Conservation (phyloP, 2,888 invertebrate genomes). For the Augiades crinisus region DNA sequence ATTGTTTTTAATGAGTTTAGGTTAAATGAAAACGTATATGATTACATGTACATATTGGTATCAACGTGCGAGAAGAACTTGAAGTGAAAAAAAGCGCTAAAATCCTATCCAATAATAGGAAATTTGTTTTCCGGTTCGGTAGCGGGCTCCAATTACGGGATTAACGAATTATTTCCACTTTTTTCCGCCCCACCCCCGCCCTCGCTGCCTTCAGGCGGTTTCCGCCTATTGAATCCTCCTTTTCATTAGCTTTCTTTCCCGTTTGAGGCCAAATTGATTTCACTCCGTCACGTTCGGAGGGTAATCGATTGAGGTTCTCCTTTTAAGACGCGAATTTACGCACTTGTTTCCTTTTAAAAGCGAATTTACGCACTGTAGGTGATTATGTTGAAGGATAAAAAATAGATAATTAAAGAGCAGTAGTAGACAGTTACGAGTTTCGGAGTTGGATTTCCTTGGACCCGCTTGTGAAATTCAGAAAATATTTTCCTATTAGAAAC, state of each 20-base stretch:
- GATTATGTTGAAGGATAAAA: too few relatives aligned
- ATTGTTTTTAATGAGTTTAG: too few relatives aligned
- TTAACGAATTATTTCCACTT: constrained; percentile 82
- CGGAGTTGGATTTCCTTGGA: too few relatives aligned
- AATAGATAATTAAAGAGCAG: too few relatives aligned
- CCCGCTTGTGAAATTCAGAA: too few relatives aligned
- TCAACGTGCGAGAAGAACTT: too few relatives aligned
- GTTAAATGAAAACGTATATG: too few relatives aligned
- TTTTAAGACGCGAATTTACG: constrained; percentile 41
- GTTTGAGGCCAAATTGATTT: constrained; percentile 68
- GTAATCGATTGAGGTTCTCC: constrained; percentile 59
- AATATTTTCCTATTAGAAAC: too few relatives aligned
- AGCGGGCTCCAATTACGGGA: constrained; percentile 78
- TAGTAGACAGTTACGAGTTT: too few relatives aligned
- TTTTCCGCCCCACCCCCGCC: constrained; percentile 51
- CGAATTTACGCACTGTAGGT: too few relatives aligned
- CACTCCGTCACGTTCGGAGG: constrained; percentile 56
- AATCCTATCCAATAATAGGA: constrained; percentile 76
- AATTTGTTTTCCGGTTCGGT: constrained; percentile 83
- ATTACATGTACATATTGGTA: too few relatives aligned
- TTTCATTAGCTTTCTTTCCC: constrained; percentile 79
- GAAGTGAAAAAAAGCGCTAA: too few relatives aligned
- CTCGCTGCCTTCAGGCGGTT: constrained; percentile 58
- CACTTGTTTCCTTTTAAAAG: neutral
- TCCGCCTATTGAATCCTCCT: constrained; percentile 77